Conservation (phyloP, 1,140 invertebrate genomes). For the Hetaerina americana region DNA sequence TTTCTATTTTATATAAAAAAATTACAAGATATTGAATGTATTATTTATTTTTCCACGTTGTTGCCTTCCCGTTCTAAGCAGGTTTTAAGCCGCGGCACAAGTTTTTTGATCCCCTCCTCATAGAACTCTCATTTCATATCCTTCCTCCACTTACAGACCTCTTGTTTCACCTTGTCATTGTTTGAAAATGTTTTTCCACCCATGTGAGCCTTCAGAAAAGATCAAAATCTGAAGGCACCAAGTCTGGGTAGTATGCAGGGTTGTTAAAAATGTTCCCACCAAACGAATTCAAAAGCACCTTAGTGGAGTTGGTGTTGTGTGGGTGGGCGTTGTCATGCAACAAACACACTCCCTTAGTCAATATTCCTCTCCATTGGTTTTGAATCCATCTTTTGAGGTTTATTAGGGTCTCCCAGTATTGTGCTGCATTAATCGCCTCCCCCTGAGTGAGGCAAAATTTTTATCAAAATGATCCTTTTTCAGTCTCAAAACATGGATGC, state of each 20-base stretch:
- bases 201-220: too few relatives aligned
- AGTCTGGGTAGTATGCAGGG: too few relatives aligned
- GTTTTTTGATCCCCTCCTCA: neutral
- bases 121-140: neutral
- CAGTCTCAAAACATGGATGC: neutral
- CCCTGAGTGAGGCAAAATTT: neutral
- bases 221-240: too few relatives aligned
- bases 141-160: neutral
- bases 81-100: neutral
- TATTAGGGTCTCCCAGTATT: neutral
- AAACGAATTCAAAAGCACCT: too few relatives aligned
- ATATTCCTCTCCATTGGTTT: conserved; percentile 14
- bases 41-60: too few relatives aligned
- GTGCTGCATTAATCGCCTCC: neutral
- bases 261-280: too few relatives aligned
- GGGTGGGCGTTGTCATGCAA: conserved; percentile 26
- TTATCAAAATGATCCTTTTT: neutral
- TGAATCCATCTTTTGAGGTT: conserved; percentile 12
- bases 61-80: too few relatives aligned
- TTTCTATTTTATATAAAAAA: neutral
- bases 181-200: too few relatives aligned
- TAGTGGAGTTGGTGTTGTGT: conserved; percentile 15
- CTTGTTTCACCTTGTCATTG: too few relatives aligned
- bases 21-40: too few relatives aligned
- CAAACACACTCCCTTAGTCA: conserved; percentile 17